These are phyloP conservation scores for Cetonia aurata DNA, from an alignment of 2,888 invertebrate genomes.

Conservation along the genomic window DNA sequence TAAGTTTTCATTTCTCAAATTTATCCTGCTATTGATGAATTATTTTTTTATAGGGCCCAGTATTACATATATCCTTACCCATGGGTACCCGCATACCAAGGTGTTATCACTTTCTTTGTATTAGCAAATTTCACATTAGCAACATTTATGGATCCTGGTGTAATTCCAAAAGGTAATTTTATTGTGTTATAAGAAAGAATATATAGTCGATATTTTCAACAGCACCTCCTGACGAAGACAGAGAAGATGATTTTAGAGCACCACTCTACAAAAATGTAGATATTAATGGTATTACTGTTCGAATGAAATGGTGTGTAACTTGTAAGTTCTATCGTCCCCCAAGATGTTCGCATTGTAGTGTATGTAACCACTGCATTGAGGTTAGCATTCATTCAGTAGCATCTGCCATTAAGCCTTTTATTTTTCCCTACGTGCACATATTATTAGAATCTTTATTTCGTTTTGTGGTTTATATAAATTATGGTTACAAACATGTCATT, in stretches of 20 bases:
- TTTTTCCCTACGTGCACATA: too few species aligned
- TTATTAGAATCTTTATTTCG: too few species aligned
- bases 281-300: slow-evolving; percentile 97
- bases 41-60: slow-evolving; percentile 77
- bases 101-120: slow-evolving; percentile 96
- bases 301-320: slow-evolving; percentile 99
- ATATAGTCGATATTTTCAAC: slow-evolving; percentile 49
- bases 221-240: slow-evolving; percentile 97
- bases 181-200: neutral
- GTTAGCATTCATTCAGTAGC: slow-evolving; percentile 66
- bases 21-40: slow-evolving; percentile 22
- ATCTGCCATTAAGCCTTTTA: too few species aligned
- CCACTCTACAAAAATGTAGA: slow-evolving; percentile 97
- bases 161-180: slow-evolving; percentile 92
- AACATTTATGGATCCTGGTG: slow-evolving; percentile 99
- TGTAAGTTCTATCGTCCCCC: slow-evolving; percentile 99
- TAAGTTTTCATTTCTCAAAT: slow-evolving; percentile 73
- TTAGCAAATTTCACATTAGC: slow-evolving; percentile 98
- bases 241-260: slow-evolving; percentile 97
- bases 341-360: slow-evolving; percentile 98
- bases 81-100: slow-evolving; percentile 95
- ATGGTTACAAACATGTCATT: too few species aligned
- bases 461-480: too few species aligned
- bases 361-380: slow-evolving; percentile 99
- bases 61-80: slow-evolving; percentile 85